These are phyloP conservation scores for Spermophilus dauricus DNA, from an alignment of 2,113 vertebrate genomes.

Conservation along the genomic window DNA sequence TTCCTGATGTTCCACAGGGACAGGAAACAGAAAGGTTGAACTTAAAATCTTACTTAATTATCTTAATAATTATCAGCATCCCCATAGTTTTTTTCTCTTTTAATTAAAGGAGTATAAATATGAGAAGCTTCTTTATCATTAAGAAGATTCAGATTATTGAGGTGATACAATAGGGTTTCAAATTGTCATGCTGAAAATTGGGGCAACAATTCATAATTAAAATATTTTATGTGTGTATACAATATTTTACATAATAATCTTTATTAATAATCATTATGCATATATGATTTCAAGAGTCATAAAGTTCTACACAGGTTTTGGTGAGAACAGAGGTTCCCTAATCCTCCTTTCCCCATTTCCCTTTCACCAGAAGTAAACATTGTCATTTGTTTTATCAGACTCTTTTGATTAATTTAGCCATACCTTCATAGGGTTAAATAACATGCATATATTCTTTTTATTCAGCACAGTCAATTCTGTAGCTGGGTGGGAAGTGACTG, in stretches of 20 bases:
- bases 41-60: not conserved
- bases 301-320: not conserved
- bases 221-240: not conserved
- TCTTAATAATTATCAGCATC: slow-evolving; percentile 1
- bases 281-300: not conserved
- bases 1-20: not conserved
- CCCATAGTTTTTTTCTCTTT: not conserved
- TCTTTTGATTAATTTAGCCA: not conserved
- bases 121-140: slow-evolving; percentile 3
- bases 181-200: not conserved
- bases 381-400: not conserved
- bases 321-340: not conserved
- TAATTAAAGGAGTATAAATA: not conserved
- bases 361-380: not conserved
- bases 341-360: not conserved
- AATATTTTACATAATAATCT: not conserved
- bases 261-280: not conserved
- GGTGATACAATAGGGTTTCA: not conserved
- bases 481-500: slow-evolving; percentile 20
- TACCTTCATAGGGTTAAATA: not conserved
- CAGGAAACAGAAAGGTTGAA: not conserved
- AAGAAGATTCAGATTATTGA: slow-evolving; percentile 18
- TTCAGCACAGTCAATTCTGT: slow-evolving; percentile 45
- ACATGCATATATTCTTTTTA: not conserved
- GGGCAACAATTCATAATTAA: not conserved